Percentiles rank a stretch among this genome's conserved stretches.
phyloP scores from a whole-genome alignment of 2,888 invertebrate genomes.

The Nysson spinosus region DNA sequence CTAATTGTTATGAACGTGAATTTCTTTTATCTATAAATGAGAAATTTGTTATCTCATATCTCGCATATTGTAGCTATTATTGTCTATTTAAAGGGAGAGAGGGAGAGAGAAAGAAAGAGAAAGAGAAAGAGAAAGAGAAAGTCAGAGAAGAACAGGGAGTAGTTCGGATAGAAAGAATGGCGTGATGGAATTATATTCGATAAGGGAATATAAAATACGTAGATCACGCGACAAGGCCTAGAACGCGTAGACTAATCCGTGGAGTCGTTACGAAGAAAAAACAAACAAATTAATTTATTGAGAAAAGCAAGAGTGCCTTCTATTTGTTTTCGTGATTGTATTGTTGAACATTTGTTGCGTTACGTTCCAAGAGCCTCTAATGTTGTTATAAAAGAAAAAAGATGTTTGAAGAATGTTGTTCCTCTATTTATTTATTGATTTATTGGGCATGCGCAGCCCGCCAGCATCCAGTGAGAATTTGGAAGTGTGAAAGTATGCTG shows the following conservation, averaged over 20 bases:
- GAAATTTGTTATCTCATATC: conserved; percentile 73
- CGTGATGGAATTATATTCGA: no score
- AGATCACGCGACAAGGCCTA: conserved; percentile 59
- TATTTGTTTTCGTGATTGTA: conserved; percentile 76
- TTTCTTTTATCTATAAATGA: conserved; percentile 71
- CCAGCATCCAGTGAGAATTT: conserved; percentile 61
- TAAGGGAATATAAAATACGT: conserved; percentile 31
- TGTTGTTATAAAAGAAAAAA: conserved; percentile 68
- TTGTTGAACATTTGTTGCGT: conserved; percentile 76
- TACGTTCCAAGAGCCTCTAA: conserved; percentile 76
- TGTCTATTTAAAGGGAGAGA: conserved; percentile 56
- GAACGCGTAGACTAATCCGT: conserved; percentile 58
- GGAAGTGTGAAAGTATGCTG: conserved; percentile 59
- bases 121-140: conserved; percentile 1
- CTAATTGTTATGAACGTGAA: conserved; percentile 72
- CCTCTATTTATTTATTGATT: conserved; percentile 75
- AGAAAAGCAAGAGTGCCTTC: conserved; percentile 75
- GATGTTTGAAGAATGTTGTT: conserved; percentile 72
- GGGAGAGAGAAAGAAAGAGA: not conserved
- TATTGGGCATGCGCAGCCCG: conserved; percentile 60
- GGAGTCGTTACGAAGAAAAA: conserved; percentile 58
- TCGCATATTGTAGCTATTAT: conserved; percentile 72
- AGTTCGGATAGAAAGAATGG: no score
- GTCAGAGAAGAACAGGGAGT: not conserved
- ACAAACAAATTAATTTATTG: conserved; percentile 70